phyloP scores from a whole-genome alignment of 2,113 vertebrate species.

The Sceloporus tristichus region DNA sequence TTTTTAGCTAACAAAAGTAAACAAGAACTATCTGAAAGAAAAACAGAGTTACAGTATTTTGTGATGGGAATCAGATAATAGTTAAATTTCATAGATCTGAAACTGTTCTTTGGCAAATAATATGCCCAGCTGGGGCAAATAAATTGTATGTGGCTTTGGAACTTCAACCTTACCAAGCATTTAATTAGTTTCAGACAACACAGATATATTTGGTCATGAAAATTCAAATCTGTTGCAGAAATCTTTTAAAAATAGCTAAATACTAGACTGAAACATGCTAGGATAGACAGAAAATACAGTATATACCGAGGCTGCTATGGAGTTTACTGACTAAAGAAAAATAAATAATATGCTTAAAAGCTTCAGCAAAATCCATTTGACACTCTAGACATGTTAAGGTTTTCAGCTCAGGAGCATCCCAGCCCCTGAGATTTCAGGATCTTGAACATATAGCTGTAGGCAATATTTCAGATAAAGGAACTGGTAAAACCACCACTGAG shows the following conservation, averaged over 20 bases:
- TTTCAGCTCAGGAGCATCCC: no score
- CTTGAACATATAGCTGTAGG: no score
- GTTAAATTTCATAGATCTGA: neutral
- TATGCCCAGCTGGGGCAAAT: neutral
- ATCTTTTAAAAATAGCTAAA: neutral
- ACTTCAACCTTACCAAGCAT: neutral
- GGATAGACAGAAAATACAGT: neutral
- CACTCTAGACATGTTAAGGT: no score
- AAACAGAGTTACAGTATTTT: neutral
- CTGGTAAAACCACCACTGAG: no score
- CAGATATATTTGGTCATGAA: neutral
- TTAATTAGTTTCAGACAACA: constrained; percentile 9
- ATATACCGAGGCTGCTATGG: neutral
- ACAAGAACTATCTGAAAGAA: constrained; percentile 7
- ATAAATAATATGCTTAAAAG: neutral
- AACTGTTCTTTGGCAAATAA: neutral
- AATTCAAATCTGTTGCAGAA: neutral
- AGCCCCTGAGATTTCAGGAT: no score
- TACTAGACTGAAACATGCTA: neutral
- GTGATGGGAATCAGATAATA: constrained; percentile 10
- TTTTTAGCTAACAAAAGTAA: constrained; percentile 15
- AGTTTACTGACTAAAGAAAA: neutral
- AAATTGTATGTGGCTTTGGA: neutral
- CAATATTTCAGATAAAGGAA: no score
- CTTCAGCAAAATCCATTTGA: neutral